Conservation (phyloP, 2,797 vertebrate genomes). For the Nyctibius grandis region DNA sequence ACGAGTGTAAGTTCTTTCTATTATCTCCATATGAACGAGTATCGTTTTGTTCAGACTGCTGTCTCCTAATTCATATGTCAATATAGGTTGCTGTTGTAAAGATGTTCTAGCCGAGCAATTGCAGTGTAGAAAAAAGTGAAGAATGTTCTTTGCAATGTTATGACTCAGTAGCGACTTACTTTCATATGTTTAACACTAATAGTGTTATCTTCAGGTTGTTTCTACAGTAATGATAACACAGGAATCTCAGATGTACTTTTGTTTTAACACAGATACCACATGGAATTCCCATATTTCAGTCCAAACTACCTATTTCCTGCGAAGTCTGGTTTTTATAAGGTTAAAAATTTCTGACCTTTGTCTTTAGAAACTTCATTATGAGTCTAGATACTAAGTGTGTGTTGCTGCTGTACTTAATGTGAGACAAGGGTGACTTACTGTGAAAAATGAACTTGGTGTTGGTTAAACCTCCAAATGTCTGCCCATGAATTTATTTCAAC, state of each 20-base stretch:
- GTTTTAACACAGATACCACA: background rate
- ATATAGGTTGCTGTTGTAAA: background rate
- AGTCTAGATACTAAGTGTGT: background rate
- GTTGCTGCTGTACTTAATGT: background rate
- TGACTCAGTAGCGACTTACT: background rate
- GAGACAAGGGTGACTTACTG: background rate
- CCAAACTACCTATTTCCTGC: background rate
- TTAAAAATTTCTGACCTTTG: background rate
- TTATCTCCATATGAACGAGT: accelerated
- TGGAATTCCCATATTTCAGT: background rate
- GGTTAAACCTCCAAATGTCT: background rate
- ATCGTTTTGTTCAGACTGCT: background rate
- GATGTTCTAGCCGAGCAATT: background rate
- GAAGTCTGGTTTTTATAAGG: background rate
- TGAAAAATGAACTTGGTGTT: background rate
- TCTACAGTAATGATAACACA: background rate
- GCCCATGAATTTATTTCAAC: background rate
- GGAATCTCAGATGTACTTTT: background rate
- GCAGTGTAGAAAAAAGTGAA: background rate
- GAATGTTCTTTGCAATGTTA: background rate
- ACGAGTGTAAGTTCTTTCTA: slow-evolving; percentile 86
- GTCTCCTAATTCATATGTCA: background rate
- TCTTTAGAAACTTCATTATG: background rate
- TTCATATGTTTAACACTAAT: background rate
- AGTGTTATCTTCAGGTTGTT: background rate